Evolutionary conservation across 1,140 invertebrate species (phyloP).

Genomic region (Macrobrachium nipponense): DNA sequence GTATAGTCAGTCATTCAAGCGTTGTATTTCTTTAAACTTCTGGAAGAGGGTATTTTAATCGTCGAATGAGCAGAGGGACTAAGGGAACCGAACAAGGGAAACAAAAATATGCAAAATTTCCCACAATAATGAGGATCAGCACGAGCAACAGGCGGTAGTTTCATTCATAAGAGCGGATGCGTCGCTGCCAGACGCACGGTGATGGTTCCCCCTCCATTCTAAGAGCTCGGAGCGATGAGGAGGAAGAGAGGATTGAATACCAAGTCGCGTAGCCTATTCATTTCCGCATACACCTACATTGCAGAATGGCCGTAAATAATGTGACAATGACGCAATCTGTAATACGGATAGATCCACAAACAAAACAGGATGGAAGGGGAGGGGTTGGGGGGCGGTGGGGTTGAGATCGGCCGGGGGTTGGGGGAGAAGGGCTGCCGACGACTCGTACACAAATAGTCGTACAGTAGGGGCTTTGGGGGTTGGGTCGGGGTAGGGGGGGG

Average conservation of each 20-base stretch:
- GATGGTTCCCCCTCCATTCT: neutral
- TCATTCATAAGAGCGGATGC: constrained; percentile 56
- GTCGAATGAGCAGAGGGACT: no score
- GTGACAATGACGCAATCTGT: no score
- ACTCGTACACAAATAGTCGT: constrained; percentile 16
- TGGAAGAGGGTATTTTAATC: no score
- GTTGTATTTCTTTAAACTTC: no score
- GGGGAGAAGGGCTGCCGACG: neutral
- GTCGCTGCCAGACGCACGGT: constrained; percentile 40
- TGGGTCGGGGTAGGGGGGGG: no score
- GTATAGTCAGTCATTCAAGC: no score
- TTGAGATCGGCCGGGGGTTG: neutral
- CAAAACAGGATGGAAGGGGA: neutral
- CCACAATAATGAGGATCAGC: constrained; percentile 4
- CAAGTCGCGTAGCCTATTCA: no score
- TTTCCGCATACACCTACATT: neutral
- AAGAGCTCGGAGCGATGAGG: no score
- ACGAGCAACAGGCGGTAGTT: constrained; percentile 49
- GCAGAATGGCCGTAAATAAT: neutral
- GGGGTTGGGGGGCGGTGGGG: neutral
- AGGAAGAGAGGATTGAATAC: no score
- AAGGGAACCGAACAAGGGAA: neutral
- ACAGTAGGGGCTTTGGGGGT: neutral
- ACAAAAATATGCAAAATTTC: constrained; percentile 12
- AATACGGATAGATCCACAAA: no score